Base-by-base conservation (phyloP, 1,140 invertebrate species). In the Epicauta chinensis region DNA sequence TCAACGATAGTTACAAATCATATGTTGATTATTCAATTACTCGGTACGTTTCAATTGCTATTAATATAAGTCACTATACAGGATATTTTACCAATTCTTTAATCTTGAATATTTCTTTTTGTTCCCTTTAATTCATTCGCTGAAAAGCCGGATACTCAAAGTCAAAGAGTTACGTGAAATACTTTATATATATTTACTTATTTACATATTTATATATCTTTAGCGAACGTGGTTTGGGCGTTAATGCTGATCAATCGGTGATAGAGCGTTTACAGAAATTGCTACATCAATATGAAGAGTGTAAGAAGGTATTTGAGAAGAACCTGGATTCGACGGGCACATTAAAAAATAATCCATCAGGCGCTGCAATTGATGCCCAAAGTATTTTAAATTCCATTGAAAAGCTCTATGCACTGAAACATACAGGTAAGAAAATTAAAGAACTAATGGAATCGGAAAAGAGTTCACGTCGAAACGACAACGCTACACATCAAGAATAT, bases 1-100 rank as follows among this genome's bases (percentile, higher is more conserved):
- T 50, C 49, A 58, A 58, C 38, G 56, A 58, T 55, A 34, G 52
- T 11, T 58, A 58, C 34, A 39, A 58, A 40, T 34, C 11, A n/a
- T 58, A 58, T 39, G 38, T 58, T 9, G 43, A 55, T 23, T 51
- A 55, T 44, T 51, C 55, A 38, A 58, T 58, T 15, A 44, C 39
- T 23, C 35, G 56, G 56, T 58, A 43, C 44, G 29, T 15, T 23
- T 2, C 23, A 23, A 23, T 23, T 23, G 23, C 23, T 1, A 23
- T 7, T 23, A 7, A 5, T 23, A 7, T 3, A 3, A 1, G 7
- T 3, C 23, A 23, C 4, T 1, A 5, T 23, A 7, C 4, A 23
- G 7, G 7, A 23, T 23, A 23, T 23, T 23, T 23, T 23, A 1
- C 4, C 4, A 23, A 23, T 23, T n/a, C n/a, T n/a, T n/a, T n/a